Evolutionary conservation across 2,888 invertebrate genomes (phyloP).

Genomic region (Agriopis aurantiaria): DNA sequence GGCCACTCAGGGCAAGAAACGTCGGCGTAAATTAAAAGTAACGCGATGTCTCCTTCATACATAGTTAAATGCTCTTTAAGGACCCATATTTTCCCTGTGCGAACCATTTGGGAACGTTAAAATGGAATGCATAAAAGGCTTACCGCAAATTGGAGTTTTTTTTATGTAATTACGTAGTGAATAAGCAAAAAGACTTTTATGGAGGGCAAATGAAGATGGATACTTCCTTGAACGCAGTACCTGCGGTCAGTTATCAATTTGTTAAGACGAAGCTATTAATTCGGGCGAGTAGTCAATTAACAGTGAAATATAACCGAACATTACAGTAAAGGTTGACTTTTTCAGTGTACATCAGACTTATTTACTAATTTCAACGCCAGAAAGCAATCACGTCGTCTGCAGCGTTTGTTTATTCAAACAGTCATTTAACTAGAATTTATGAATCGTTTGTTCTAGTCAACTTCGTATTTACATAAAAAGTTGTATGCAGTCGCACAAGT

Average conservation of each 20-base stretch:
- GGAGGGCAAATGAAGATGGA: slow-evolving; percentile 53
- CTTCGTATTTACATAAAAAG: slow-evolving; percentile 60
- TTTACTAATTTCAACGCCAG: not conserved
- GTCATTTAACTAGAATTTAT: slow-evolving; percentile 43
- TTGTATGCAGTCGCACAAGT: slow-evolving; percentile 58
- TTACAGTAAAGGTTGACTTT: not conserved
- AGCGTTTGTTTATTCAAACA: slow-evolving; percentile 32
- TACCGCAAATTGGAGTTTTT: slow-evolving; percentile 76
- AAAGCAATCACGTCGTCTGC: slow-evolving; percentile 16
- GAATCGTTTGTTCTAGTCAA: slow-evolving; percentile 40
- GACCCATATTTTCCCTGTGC: slow-evolving; percentile 76
- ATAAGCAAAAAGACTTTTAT: slow-evolving; percentile 68
- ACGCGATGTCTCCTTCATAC: slow-evolving; percentile 81
- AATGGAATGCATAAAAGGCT: slow-evolving; percentile 78
- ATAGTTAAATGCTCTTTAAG: slow-evolving; percentile 83
- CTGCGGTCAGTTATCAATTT: slow-evolving; percentile 37
- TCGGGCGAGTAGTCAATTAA: slow-evolving; percentile 9
- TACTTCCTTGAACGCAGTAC: slow-evolving; percentile 44
- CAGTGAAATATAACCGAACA: slow-evolving; percentile 4
- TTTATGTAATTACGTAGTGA: slow-evolving; percentile 73
- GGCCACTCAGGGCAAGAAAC: slow-evolving; percentile 71
- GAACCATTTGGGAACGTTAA: slow-evolving; percentile 74
- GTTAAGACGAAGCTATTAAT: slow-evolving; percentile 31
- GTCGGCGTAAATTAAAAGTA: slow-evolving; percentile 82
- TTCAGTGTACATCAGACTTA: not conserved